Evolutionary conservation across 2,113 vertebrate species (phyloP), one percentile per base, ranked within the genome.

Genomic region (Circaetus cinerascens): DNA sequence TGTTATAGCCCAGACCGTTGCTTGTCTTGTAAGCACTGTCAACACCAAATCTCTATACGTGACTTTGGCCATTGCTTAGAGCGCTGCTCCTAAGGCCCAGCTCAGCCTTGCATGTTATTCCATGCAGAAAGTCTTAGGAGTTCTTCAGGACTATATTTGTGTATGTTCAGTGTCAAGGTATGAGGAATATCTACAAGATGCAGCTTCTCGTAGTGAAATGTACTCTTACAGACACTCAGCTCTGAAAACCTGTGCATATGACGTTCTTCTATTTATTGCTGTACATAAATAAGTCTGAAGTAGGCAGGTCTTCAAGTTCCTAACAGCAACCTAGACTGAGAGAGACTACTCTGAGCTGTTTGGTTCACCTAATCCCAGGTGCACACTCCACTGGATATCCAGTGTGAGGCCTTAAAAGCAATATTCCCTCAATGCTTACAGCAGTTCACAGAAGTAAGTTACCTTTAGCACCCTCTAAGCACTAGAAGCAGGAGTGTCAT

Each of bases 301-400:
- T 23, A 53, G 32, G n/a, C 30, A 81, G 46, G 38, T 62, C 38
- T 89, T 63, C 38, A 26, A n/a, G 66, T 57, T 87, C 50, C 29
- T 40, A 66, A 22, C 3, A 82, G 30, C 48, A 66, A 7, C 20
- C 27, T 15, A n/a, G 0, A 0, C 2, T 73, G 50, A n/a, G 55
- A 83, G 62, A 76, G 43, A 16, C 11, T 62, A 15, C 46, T 88
- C 66, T 60, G 40, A 76, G 59, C 11, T 83, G 18, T 62, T 78
- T 72, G 41, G 27, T 68, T 55, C n/a, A 22, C 14, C 29, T 53
- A n/a, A 79, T 38, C 36, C 15, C 45, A 57, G 26, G 20, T 16
- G 40, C 43, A 22, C 0, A 0, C 19, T 93, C 66, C 45, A 32
- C 46, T 55, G n/a, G 7, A 40, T 63, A 13, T 15, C 23, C 29